These are phyloP conservation scores for Mesorhabditis spiculigera DNA, from an alignment of 2,888 invertebrate genomes.

Conservation along the genomic window DNA sequence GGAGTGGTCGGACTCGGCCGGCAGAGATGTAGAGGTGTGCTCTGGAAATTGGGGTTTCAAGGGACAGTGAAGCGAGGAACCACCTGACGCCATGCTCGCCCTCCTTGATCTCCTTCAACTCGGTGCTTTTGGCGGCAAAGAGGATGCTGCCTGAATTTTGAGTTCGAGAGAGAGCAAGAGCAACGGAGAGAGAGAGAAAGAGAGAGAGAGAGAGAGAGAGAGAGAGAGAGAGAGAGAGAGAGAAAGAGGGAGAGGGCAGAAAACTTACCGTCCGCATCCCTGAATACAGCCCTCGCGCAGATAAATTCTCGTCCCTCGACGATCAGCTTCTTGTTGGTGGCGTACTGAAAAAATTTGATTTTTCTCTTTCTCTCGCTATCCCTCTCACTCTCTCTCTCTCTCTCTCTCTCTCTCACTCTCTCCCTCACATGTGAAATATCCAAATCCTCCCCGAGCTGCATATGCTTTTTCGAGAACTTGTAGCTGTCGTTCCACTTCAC, in stretches of 20 bases:
- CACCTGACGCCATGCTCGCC: not conserved
- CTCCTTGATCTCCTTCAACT: not conserved
- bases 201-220: not conserved
- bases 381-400: too few species aligned
- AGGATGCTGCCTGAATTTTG: not conserved
- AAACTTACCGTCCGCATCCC: not conserved
- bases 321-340: slow-evolving; percentile 3
- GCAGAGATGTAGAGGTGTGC: not conserved
- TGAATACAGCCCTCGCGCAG: not conserved
- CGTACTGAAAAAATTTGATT: not conserved
- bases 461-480: slow-evolving; percentile 5
- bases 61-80: not conserved
- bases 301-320: slow-evolving; percentile 2
- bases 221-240: too few species aligned
- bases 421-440: not conserved
- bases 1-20: not conserved
- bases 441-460: not conserved
- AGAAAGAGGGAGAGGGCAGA: not conserved
- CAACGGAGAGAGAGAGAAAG: not conserved
- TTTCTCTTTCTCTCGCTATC: too few species aligned
- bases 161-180: not conserved
- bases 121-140: not conserved
- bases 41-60: not conserved
- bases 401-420: not conserved
- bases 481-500: slow-evolving; percentile 6